These are phyloP conservation scores for Aphrophora alni DNA, from an alignment of 2,888 invertebrate genomes.

Conservation along the genomic window DNA sequence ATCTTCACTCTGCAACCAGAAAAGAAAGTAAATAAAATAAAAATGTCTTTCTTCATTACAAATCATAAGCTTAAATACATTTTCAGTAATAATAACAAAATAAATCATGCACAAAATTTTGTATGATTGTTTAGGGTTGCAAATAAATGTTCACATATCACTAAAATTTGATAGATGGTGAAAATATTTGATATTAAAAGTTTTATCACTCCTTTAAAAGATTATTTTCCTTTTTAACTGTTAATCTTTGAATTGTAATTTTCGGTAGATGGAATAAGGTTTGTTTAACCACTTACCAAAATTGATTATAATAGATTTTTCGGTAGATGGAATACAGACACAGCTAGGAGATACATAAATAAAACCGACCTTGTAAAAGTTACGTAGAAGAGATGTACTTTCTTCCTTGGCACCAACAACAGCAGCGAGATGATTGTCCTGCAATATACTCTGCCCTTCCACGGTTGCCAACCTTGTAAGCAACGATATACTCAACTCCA, in stretches of 20 bases:
- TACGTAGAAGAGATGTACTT: slow-evolving; percentile 82
- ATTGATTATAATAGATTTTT: too few relatives aligned
- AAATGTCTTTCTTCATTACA: neutral
- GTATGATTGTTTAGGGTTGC: too few relatives aligned
- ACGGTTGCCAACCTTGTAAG: slow-evolving; percentile 71
- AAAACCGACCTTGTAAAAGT: slow-evolving; percentile 80
- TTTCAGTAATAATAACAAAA: neutral
- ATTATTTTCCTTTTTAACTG: too few relatives aligned
- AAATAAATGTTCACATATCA: too few relatives aligned
- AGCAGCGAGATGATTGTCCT: slow-evolving; percentile 69
- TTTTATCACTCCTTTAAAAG: too few relatives aligned
- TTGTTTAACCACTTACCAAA: too few relatives aligned
- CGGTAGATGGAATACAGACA: too few relatives aligned
- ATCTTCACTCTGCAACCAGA: slow-evolving; percentile 80
- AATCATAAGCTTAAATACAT: neutral
- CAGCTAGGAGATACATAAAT: too few relatives aligned
- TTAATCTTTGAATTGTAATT: too few relatives aligned
- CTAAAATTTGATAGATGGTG: too few relatives aligned
- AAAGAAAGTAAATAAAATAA: slow-evolving; percentile 11
- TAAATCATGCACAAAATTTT: neutral
- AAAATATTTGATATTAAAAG: too few relatives aligned
- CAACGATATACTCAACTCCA: slow-evolving; percentile 86
- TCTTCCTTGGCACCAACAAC: slow-evolving; percentile 68
- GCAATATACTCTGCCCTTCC: slow-evolving; percentile 66
- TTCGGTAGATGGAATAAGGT: too few relatives aligned